A percentile compares a stretch with the other conserved stretches of the same genome.
Conservation (phyloP, 2,888 invertebrate genomes). For the Mamestra brassicae region DNA sequence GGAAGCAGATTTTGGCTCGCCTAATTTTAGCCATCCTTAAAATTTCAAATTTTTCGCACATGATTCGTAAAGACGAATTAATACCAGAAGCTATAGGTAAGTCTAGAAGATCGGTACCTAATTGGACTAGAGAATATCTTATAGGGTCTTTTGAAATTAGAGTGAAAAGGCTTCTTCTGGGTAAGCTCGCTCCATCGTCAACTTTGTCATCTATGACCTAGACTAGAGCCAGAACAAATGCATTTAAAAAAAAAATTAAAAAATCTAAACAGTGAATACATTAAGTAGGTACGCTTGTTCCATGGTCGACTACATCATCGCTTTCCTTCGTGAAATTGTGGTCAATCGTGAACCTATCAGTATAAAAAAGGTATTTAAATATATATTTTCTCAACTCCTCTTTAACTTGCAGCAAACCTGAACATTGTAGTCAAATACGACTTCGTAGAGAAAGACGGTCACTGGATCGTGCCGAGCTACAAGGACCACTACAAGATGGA, state of each 20-base stretch:
- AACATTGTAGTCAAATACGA: slow-evolving; percentile 87
- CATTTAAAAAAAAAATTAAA: too few species aligned
- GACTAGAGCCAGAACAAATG: too few species aligned
- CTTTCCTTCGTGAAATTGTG: too few species aligned
- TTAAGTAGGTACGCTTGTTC: too few species aligned
- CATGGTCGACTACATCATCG: too few species aligned
- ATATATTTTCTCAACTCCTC: not conserved
- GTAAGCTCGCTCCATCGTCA: too few species aligned
- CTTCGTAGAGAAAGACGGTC: slow-evolving; percentile 81
- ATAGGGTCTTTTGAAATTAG: too few species aligned
- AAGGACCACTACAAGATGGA: slow-evolving; percentile 88
- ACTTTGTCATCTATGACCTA: too few species aligned
- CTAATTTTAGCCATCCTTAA: not conserved
- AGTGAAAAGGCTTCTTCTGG: too few species aligned
- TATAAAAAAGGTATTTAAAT: not conserved
- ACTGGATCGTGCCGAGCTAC: slow-evolving; percentile 83
- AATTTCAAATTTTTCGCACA: too few species aligned
- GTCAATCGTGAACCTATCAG: too few species aligned
- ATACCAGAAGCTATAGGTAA: not conserved
- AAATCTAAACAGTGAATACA: too few species aligned
- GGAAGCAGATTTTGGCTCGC: not conserved
- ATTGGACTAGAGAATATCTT: not conserved
- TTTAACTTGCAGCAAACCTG: slow-evolving; percentile 81
- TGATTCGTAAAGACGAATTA: not conserved
- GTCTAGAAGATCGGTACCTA: not conserved